Conservation (phyloP, 2,888 invertebrate species). For the Synanthedon myopaeformis region DNA sequence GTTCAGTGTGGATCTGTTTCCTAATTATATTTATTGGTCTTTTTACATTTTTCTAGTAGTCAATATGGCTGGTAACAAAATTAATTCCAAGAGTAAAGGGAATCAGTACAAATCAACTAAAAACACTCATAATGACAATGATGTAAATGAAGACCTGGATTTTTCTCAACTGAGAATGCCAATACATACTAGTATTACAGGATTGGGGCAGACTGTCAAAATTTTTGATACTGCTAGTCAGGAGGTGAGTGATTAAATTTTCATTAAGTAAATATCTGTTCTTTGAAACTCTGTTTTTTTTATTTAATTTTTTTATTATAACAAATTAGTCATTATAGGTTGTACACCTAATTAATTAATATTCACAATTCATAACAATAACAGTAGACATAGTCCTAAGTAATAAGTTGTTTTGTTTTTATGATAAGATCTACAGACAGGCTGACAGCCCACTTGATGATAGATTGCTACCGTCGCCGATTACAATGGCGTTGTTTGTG, state of each 20-base stretch:
- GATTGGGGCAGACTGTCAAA: constrained; percentile 77
- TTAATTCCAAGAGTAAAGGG: constrained; percentile 47
- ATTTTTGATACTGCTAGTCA: constrained; percentile 81
- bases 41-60: constrained; percentile 10
- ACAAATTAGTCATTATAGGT: background rate
- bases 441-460: no score
- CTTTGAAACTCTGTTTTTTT: background rate
- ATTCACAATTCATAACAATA: background rate
- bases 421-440: no score
- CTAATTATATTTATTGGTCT: no score
- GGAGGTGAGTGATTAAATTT: constrained; percentile 67
- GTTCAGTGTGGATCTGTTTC: no score
- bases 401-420: background rate
- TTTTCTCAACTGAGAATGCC: constrained; percentile 74
- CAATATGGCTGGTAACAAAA: constrained; percentile 58
- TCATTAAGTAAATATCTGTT: background rate
- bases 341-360: background rate
- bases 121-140: constrained; percentile 32
- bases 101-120: constrained; percentile 46
- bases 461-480: background rate
- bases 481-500: no score
- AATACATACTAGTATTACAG: constrained; percentile 75
- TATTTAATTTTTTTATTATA: no score
- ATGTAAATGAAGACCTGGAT: constrained; percentile 58
- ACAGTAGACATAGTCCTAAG: background rate